phyloP scores from a whole-genome alignment of 1,140 invertebrate genomes.

The Drosophila asahinai region DNA sequence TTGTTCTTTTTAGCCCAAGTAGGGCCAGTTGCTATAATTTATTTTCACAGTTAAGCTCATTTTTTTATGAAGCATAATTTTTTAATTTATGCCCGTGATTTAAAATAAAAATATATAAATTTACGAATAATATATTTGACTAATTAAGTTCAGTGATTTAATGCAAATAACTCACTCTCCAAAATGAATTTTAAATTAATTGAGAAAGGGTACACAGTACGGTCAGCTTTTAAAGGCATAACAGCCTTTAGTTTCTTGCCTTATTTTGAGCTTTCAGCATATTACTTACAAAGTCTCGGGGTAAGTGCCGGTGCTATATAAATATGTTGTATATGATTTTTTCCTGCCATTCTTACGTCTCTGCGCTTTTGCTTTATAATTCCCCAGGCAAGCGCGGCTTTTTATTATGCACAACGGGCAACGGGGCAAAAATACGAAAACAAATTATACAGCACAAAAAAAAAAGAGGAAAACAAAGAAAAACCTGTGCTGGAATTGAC shows the following conservation, averaged over 20 bases:
- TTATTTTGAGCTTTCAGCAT: constrained; percentile 66
- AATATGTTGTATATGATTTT: constrained; percentile 32
- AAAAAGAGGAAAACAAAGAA: constrained; percentile 42
- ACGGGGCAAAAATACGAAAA: constrained; percentile 59
- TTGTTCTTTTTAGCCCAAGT: neutral
- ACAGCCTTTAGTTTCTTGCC: constrained; percentile 4
- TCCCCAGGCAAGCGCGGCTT: constrained; percentile 54
- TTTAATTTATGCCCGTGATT: too few species aligned
- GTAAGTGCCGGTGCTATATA: constrained; percentile 23
- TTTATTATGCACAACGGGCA: constrained; percentile 71
- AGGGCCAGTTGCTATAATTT: too few species aligned
- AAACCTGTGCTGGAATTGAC: constrained; percentile 61
- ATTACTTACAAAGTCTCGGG: constrained; percentile 73
- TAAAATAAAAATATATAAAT: too few species aligned
- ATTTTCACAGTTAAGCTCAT: too few species aligned
- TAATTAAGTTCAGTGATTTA: too few species aligned
- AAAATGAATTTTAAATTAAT: neutral
- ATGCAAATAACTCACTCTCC: too few species aligned
- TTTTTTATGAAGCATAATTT: too few species aligned
- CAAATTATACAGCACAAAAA: constrained; percentile 50
- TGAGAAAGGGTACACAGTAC: constrained; percentile 3
- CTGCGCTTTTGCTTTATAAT: constrained; percentile 66
- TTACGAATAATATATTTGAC: too few species aligned
- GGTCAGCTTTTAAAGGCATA: neutral
- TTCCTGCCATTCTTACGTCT: constrained; percentile 58